These are phyloP conservation scores for Watsonalla cultraria DNA, from an alignment of 2,888 invertebrate genomes.

Conservation along the genomic window DNA sequence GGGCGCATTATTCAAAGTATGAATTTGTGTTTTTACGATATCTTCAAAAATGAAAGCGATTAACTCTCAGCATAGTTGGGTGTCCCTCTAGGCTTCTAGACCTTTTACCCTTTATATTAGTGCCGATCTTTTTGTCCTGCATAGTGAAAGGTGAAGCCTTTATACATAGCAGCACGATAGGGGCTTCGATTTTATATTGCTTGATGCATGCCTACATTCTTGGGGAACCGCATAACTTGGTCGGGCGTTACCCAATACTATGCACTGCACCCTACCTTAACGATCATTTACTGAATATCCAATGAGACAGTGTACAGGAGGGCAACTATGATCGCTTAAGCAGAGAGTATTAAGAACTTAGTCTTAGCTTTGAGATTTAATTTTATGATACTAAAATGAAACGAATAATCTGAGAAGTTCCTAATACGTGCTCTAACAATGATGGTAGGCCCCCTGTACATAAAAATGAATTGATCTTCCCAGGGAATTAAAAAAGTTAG, in stretches of 20 bases:
- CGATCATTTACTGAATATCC: constrained; percentile 30
- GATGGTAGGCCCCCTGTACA: no score
- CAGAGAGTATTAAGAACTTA: background rate
- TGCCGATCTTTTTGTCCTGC: background rate
- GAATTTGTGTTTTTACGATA: no score
- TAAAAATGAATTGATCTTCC: no score
- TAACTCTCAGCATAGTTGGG: no score
- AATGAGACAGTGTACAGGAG: constrained; percentile 8
- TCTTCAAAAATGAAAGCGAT: no score
- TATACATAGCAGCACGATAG: constrained; percentile 24
- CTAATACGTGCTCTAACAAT: no score
- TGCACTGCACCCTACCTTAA: constrained; percentile 35
- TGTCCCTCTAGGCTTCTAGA: no score
- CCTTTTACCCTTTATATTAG: background rate
- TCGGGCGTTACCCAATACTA: constrained; percentile 28
- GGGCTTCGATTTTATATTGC: constrained; percentile 29
- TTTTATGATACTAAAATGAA: no score
- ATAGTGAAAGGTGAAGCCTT: background rate
- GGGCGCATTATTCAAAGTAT: no score
- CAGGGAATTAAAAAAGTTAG: no score
- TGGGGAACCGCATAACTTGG: constrained; percentile 35
- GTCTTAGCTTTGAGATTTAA: background rate
- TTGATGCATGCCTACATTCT: constrained; percentile 36
- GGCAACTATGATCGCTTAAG: background rate
- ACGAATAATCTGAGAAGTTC: no score